Conservation (phyloP, 2,113 vertebrate genomes). For the Nothobranchius kuhntae region DNA sequence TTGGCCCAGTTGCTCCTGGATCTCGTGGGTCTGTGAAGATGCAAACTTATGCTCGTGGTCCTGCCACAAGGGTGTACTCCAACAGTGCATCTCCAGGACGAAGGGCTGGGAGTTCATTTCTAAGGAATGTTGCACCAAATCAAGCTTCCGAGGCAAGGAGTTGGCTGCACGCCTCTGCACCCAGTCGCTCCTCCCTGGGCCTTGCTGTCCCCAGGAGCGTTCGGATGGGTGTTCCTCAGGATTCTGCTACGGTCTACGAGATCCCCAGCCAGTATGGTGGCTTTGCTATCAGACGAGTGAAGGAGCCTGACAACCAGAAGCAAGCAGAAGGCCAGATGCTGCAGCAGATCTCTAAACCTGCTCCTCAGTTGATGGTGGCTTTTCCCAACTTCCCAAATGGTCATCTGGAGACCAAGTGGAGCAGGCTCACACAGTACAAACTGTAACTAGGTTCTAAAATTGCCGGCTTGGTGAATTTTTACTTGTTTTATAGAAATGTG, state of each 20-base stretch:
- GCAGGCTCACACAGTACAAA: neutral
- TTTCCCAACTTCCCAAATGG: neutral
- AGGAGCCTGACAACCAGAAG: neutral
- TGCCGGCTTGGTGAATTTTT: too few species aligned
- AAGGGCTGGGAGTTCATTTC: neutral
- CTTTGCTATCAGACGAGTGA: neutral
- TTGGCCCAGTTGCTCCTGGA: neutral
- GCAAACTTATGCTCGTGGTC: conserved; percentile 2
- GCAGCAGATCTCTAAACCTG: neutral
- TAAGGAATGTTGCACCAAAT: too few species aligned
- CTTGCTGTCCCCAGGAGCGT: neutral
- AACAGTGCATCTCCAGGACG: neutral
- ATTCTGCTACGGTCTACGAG: neutral
- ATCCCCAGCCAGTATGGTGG: neutral
- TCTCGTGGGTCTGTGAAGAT: too few species aligned
- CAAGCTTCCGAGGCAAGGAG: neutral
- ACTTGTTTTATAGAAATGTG: too few species aligned
- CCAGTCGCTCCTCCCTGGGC: too few species aligned
- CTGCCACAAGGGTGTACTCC: neutral
- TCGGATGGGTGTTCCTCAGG: neutral
- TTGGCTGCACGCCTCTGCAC: neutral
- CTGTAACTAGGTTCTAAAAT: too few species aligned
- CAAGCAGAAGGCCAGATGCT: neutral
- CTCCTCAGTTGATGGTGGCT: neutral
- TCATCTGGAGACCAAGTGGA: neutral